phyloP scores from a whole-genome alignment of 2,888 invertebrate genomes.

The Tenthredo scrophulariae region DNA sequence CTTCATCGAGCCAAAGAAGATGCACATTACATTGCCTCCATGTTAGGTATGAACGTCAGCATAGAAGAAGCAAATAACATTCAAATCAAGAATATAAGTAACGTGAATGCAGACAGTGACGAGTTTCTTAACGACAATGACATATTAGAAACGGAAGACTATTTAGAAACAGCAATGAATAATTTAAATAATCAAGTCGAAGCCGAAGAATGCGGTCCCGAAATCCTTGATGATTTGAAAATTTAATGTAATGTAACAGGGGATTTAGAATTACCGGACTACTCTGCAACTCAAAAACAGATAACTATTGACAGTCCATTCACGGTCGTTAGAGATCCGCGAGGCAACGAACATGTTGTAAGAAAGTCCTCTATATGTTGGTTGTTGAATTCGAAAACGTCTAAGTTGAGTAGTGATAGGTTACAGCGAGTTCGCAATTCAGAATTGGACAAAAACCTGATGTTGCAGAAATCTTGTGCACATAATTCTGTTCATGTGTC shows the following conservation, averaged over 20 bases:
- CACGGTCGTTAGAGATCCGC: slow-evolving; percentile 3
- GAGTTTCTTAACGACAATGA: background rate
- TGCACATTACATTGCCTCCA: background rate
- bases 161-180: background rate
- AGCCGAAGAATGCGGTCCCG: slow-evolving; percentile 11
- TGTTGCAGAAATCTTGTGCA: background rate
- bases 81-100: slow-evolving; percentile 5
- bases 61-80: slow-evolving; percentile 6
- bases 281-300: background rate
- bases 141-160: background rate
- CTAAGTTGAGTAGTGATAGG: slow-evolving; percentile 8
- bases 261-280: slow-evolving; percentile 1
- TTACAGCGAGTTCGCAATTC: slow-evolving; percentile 17
- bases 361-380: slow-evolving; percentile 31
- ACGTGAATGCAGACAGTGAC: background rate
- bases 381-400: slow-evolving; percentile 1
- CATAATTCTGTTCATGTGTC: background rate
- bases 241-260: slow-evolving; percentile 16
- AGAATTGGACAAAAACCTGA: slow-evolving; percentile 13
- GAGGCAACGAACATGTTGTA: slow-evolving; percentile 34
- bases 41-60: slow-evolving; percentile 5
- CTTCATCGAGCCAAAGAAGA: slow-evolving; percentile 15
- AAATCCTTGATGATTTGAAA: slow-evolving; percentile 9
- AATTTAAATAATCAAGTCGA: background rate
- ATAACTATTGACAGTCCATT: slow-evolving; percentile 4